Evolutionary conservation across 2,888 invertebrate species (phyloP).

Genomic region (Escarpia spicata): DNA sequence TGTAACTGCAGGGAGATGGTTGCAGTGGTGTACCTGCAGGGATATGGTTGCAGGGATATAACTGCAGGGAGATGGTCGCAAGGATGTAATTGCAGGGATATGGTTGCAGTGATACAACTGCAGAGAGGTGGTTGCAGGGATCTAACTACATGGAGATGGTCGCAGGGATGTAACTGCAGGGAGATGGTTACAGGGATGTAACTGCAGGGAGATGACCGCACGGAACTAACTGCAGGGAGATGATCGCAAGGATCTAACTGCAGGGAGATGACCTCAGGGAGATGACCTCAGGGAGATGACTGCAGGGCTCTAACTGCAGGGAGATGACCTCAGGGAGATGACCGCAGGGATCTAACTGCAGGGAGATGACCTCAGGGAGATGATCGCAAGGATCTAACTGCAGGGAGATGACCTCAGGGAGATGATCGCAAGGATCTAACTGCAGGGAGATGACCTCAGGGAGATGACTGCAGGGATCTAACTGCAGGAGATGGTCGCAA

Average conservation of each 20-base stretch:
- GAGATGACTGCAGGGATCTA: too few relatives aligned
- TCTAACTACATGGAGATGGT: background rate
- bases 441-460: too few relatives aligned
- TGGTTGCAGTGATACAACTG: too few relatives aligned
- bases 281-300: too few relatives aligned
- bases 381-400: background rate
- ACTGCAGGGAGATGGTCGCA: background rate
- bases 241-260: background rate
- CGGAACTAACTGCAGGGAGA: background rate
- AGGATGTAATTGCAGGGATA: background rate
- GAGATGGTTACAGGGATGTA: background rate
- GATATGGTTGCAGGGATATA: background rate
- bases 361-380: background rate
- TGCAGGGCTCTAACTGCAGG: too few relatives aligned
- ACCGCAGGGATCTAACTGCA: too few relatives aligned
- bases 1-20: too few relatives aligned
- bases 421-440: background rate
- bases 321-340: too few relatives aligned
- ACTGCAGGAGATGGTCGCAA: too few relatives aligned
- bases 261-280: too few relatives aligned
- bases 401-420: background rate
- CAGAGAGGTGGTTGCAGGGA: too few relatives aligned
- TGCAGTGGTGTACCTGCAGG: background rate
- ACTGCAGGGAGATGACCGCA: background rate
- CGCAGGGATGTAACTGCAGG: background rate